Evolutionary conservation across 2,888 invertebrate species (phyloP).

Genomic region (Thera obeliscata): DNA sequence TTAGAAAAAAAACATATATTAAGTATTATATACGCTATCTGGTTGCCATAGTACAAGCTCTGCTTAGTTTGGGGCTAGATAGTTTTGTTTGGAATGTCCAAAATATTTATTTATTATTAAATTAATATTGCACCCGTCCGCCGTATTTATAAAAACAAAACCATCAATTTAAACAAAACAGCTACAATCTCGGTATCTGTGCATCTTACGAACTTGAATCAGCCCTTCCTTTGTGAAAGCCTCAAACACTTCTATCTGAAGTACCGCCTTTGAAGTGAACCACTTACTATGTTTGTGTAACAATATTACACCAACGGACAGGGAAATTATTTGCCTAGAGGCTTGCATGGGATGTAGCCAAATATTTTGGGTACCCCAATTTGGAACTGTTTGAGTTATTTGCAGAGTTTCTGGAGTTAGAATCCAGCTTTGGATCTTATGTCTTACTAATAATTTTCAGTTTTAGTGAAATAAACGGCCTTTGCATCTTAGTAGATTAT

Average conservation of each 20-base stretch:
- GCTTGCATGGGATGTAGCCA: slow-evolving; percentile 30
- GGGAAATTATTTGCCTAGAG: slow-evolving; percentile 40
- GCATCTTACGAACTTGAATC: slow-evolving; percentile 28
- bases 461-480: too few species aligned
- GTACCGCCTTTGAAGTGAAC: slow-evolving; percentile 35
- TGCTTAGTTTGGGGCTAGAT: too few species aligned
- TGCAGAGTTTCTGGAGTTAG: slow-evolving; percentile 9
- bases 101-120: too few species aligned
- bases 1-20: too few species aligned
- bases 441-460: too few species aligned
- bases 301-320: slow-evolving; percentile 42
- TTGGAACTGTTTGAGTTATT: slow-evolving; percentile 23
- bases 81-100: too few species aligned
- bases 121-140: too few species aligned
- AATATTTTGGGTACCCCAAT: slow-evolving; percentile 41
- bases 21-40: too few species aligned
- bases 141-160: background rate
- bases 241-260: slow-evolving; percentile 36
- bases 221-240: slow-evolving; percentile 37
- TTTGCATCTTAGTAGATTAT: too few species aligned
- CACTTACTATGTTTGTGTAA: slow-evolving; percentile 42
- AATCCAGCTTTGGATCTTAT: too few species aligned
- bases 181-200: slow-evolving; percentile 12
- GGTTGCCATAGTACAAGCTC: too few species aligned
- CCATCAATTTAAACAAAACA: slow-evolving; percentile 11